Percentiles rank a stretch among this genome's conserved stretches.
Conservation (phyloP, 2,797 vertebrate genomes). For the Benthosema pterotum region DNA sequence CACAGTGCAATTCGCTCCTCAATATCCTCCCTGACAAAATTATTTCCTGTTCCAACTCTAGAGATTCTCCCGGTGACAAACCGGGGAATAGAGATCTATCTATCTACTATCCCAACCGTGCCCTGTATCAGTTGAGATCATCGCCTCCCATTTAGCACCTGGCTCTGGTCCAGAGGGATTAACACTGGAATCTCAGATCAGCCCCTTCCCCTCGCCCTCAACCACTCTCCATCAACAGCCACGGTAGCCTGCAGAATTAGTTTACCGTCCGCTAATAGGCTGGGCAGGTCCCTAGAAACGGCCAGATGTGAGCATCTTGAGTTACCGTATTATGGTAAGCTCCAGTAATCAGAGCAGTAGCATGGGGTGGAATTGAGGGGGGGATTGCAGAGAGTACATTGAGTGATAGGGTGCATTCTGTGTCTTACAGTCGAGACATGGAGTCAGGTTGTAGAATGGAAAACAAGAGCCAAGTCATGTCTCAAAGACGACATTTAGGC, state of each 20-base stretch:
- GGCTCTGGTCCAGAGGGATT: constrained; percentile 5
- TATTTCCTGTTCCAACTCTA: no score
- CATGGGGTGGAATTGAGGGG: not conserved
- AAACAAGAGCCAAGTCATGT: no score
- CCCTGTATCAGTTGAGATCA: constrained; percentile 9
- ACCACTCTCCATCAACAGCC: not conserved
- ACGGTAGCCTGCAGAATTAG: constrained; percentile 44
- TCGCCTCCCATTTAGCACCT: constrained; percentile 7
- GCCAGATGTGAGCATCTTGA: constrained; percentile 11
- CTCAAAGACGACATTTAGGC: no score
- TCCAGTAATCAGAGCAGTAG: constrained; percentile 8
- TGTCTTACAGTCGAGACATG: no score
- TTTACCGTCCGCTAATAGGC: constrained; percentile 31
- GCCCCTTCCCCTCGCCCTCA: not conserved
- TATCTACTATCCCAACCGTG: not conserved
- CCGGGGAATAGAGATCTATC: no score
- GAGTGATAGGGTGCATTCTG: not conserved
- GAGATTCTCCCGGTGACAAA: no score
- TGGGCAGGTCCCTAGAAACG: constrained; percentile 22
- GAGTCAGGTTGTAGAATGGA: no score
- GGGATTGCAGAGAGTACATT: not conserved
- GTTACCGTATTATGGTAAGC: constrained; percentile 18
- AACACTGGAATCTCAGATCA: not conserved
- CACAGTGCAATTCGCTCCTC: no score
- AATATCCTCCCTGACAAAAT: no score